Base-by-base conservation (phyloP, 2,113 vertebrate genomes). In the Potamarius usumacintae region DNA sequence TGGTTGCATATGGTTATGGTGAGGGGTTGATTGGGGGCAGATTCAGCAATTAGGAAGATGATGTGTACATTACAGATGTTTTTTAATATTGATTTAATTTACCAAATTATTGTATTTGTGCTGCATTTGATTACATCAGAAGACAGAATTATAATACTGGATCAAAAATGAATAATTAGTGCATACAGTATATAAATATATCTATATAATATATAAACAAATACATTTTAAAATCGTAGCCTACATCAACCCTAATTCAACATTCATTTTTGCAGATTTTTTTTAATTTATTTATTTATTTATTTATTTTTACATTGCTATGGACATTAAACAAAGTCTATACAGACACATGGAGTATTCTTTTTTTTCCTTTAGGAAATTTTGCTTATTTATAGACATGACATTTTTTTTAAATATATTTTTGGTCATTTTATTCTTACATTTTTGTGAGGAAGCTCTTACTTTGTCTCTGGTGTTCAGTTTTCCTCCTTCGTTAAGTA, bases 401-500 rank as follows among this genome's bases (percentile, higher is more conserved):
- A 42, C 2, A 42, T 25, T 52, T 2, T 52, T 74, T 74, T 10
- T 1, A 22, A 2, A 11, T 74, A 0, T 42, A 9, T 48, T 80
- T 55, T 77, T 7, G 14, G 12, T 14, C 4, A 25, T 52, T 52
- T 11, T 53, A 18, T 34, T 5, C 53, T 12, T n/a, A 22, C 3
- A 48, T 58, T 48, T 58, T 20, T 20, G 27, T n/a, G 22, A 71
- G 81, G 17, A 69, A 30, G 20, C 5, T n/a, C 12, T 5, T 85
- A 91, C 90, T 67, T 91, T 91, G 85, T 91, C 90, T 72, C 88
- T 86, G 50, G 85, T 50, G 71, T 72, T 85, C 60, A 91, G 69
- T 80, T 89, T 91, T 48, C 88, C 87, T 78, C 90, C 90, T 84
- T 89, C 76, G 34, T 91, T 89, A 14, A 91, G 87, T 50, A 91